A percentile compares a stretch with the other conserved stretches of the same genome.
phyloP scores from a whole-genome alignment of 1,140 invertebrate genomes.

The Anagrus nilaparvatae region DNA sequence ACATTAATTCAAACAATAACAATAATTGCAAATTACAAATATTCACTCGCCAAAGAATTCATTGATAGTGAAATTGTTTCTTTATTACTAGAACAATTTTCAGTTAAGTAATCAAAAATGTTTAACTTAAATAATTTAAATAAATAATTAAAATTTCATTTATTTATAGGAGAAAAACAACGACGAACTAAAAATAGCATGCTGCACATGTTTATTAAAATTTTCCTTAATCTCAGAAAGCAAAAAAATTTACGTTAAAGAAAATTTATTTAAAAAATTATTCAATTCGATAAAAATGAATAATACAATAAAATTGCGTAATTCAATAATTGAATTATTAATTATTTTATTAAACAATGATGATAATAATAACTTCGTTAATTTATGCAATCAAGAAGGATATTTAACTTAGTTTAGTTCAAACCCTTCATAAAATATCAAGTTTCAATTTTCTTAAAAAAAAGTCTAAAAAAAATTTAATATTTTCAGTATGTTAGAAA shows the following conservation, averaged over 20 bases:
- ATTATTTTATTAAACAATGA: no score
- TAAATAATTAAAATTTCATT: no score
- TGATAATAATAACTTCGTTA: conserved; percentile 18
- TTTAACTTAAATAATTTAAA: conserved; percentile 6
- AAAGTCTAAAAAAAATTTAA: background rate
- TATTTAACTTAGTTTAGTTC: conserved; percentile 29
- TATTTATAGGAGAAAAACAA: no score
- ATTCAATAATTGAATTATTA: conserved; percentile 19
- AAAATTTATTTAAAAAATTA: conserved; percentile 16
- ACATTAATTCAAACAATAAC: conserved; percentile 18
- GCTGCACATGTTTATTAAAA: conserved; percentile 20
- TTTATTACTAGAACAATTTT: no score
- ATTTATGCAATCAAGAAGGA: conserved; percentile 23
- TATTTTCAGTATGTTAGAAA: conserved; percentile 41
- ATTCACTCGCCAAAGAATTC: no score
- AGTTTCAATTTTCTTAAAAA: no score
- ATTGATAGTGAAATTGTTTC: no score
- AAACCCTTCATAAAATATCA: no score
- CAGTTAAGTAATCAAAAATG: no score
- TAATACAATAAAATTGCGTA: conserved; percentile 21
- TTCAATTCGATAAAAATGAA: conserved; percentile 18
- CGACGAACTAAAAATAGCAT: conserved; percentile 26
- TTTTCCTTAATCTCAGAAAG: conserved; percentile 16
- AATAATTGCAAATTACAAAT: conserved; percentile 16
- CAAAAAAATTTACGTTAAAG: conserved; percentile 16